Conservation (phyloP, 2,797 vertebrate species). For the Dipus sagitta region DNA sequence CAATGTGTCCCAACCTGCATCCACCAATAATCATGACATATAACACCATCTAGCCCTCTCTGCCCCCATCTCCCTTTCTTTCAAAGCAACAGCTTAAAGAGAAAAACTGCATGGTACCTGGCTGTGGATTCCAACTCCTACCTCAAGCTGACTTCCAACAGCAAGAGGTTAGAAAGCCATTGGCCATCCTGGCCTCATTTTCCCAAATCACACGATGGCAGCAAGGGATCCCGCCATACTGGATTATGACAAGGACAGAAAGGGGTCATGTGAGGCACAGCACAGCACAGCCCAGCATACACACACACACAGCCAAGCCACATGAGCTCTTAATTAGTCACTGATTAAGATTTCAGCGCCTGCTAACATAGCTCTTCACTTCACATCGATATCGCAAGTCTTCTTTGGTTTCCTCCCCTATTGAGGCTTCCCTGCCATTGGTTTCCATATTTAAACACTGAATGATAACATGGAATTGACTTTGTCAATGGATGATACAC, state of each 20-base stretch:
- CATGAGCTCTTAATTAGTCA: background rate
- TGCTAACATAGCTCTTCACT: fast-evolving
- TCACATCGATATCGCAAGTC: background rate
- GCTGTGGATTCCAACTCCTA: background rate
- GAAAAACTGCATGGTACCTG: background rate
- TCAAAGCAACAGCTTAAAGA: background rate
- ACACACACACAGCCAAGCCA: background rate
- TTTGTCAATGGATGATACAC: background rate
- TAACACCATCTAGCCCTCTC: no score
- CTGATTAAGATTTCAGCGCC: background rate
- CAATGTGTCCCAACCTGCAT: background rate
- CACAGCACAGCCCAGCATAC: fast-evolving
- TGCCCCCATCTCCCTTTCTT: background rate
- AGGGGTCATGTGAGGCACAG: background rate
- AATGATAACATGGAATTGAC: background rate
- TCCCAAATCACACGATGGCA: background rate
- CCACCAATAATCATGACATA: background rate
- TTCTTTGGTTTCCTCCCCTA: background rate
- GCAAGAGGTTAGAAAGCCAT: background rate
- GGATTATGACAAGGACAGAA: background rate
- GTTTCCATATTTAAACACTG: background rate
- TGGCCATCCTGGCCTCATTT: background rate
- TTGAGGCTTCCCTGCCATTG: background rate
- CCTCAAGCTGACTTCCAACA: background rate
- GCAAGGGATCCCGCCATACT: no score